Base-by-base conservation (phyloP, 2,888 invertebrate species). In the Polyommatus icarus region DNA sequence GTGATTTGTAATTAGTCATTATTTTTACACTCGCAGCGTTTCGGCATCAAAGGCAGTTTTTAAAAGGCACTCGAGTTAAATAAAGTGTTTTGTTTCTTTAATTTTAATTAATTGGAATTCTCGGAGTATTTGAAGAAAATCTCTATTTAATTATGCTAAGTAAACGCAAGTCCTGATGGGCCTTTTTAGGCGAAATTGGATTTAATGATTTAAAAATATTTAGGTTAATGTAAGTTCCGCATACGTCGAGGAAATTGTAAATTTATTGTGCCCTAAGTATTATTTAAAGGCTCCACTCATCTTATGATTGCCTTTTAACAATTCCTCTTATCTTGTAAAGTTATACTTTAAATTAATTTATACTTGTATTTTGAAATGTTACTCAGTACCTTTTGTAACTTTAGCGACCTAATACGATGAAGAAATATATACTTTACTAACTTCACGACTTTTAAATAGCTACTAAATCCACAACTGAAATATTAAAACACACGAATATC, bases 131-230 rank as follows among this genome's bases (percentile, higher is more conserved):
- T 50, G 24, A 24, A 46, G 12, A 29, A 72, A 54, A 75, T 75
- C 29, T 54, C 75, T 75, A 75, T 75, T 75, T 75, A 75, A 75
- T 75, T 75, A 75, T 75, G 75, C 50, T 50, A 75, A 75, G 75
- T 75, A 54, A 75, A 75, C 75, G 29, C 54, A 54, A 54, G 54
- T 24, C 73, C 75, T 54, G 20, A 50, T 40, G 46, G 75, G 18
- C 29, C 54, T 75, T 75, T 50, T 75, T 12, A 46, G 46, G 24
- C 20, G 20, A 20, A 40, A 20, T 24, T 18, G 29, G 20, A 75
- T 24, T 75, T 75, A 54, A 67, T 67, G 67, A 67, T 54, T 75
- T 29, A 50, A 75, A 54, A 75, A 18, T 75, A 75, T 50, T 50
- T 54, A 75, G 50, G 50, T 24, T 29, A 75, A 50, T 75, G 54